Evolutionary conservation across 2,113 vertebrate genomes (phyloP).

Genomic region (Oceanodroma tethys): DNA sequence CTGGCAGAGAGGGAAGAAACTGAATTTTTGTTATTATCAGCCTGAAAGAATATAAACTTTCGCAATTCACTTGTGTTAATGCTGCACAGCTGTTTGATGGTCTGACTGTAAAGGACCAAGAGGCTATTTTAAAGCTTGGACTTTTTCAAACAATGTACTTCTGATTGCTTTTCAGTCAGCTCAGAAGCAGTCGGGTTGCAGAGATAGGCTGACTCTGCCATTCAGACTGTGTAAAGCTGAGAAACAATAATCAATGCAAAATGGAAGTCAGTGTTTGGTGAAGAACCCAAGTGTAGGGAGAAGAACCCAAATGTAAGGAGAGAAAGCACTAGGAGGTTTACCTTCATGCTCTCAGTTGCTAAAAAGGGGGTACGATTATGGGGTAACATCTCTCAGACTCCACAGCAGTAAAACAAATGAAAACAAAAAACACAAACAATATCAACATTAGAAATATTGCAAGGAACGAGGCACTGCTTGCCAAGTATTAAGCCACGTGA

Average conservation of each 20-base stretch:
- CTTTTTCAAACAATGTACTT: conserved; percentile 16
- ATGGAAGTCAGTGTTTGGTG: neutral
- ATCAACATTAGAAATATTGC: neutral
- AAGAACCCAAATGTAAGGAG: neutral
- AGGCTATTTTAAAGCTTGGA: conserved; percentile 38
- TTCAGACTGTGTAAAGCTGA: neutral
- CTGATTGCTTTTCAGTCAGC: conserved; percentile 53
- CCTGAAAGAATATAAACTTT: conserved; percentile 26
- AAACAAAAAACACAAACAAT: neutral
- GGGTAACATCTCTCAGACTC: neutral
- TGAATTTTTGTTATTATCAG: conserved; percentile 31
- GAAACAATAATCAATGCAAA: neutral
- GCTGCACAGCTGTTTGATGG: conserved; percentile 24
- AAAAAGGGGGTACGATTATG: neutral
- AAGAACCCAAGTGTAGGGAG: neutral
- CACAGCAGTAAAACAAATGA: neutral
- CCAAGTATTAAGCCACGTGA: neutral
- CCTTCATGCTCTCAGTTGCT: neutral
- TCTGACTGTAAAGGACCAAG: conserved; percentile 14
- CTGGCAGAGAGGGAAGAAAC: neutral
- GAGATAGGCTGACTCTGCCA: conserved; percentile 7
- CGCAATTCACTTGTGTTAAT: neutral
- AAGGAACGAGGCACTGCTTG: neutral
- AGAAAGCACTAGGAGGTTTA: neutral
- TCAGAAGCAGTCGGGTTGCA: conserved; percentile 21